These are phyloP conservation scores for Glomeris marginata DNA, from an alignment of 2,888 invertebrate species.

Conservation along the genomic window DNA sequence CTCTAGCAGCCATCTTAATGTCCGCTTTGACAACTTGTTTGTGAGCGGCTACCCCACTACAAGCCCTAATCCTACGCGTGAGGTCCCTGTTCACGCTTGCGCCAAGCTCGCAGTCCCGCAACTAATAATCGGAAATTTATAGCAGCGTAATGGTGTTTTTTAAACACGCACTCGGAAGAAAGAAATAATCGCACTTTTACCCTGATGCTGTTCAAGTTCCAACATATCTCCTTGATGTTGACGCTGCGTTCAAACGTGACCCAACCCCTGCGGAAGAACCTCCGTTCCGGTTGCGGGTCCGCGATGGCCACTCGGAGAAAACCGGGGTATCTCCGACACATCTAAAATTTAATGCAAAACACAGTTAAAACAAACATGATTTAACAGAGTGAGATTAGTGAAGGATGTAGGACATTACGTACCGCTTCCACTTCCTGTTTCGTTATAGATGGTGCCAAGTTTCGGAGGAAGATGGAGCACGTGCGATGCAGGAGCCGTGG, in stretches of 20 bases:
- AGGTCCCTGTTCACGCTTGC: conserved; percentile 95
- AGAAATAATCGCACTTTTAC: conserved; percentile 31
- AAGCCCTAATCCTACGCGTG: conserved; percentile 79
- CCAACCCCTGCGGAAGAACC: conserved; percentile 96
- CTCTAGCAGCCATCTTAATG: conserved; percentile 79
- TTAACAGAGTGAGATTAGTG: not conserved
- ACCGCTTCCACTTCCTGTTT: conserved; percentile 93
- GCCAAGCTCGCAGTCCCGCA: conserved; percentile 78
- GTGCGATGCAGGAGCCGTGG: conserved; percentile 69
- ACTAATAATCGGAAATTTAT: conserved; percentile 32
- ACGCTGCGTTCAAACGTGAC: conserved; percentile 92
- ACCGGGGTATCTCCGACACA: conserved; percentile 81
- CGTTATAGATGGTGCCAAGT: conserved; percentile 88
- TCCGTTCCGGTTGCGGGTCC: conserved; percentile 88
- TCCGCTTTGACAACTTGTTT: conserved; percentile 78
- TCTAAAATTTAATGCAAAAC: conserved; percentile 33
- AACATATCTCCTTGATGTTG: conserved; percentile 98
- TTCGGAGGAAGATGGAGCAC: conserved; percentile 89
- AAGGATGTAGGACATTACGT: conserved; percentile 28
- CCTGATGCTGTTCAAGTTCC: conserved; percentile 91
- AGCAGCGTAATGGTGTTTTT: not conserved
- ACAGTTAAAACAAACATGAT: not conserved
- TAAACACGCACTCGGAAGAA: conserved; percentile 12
- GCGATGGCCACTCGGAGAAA: conserved; percentile 91
- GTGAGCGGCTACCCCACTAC: conserved; percentile 78